These are phyloP conservation scores for Drosophila eohydei DNA, from an alignment of 2,888 invertebrate genomes.

Conservation along the genomic window DNA sequence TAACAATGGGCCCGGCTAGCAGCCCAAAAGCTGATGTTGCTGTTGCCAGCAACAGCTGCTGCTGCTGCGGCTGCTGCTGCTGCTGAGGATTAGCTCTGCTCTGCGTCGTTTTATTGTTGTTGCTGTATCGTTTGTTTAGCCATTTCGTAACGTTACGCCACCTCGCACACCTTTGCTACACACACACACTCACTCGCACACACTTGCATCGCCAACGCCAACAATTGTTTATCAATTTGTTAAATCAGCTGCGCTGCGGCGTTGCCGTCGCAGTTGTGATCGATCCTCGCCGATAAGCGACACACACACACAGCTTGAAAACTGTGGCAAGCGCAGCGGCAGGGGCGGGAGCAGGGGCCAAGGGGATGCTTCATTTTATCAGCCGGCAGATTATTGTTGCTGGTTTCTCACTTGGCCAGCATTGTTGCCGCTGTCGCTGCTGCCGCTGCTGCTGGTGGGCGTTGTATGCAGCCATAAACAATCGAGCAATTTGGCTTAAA, in stretches of 20 bases:
- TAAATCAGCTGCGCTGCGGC: conserved; percentile 73
- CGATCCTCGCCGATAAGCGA: conserved; percentile 78
- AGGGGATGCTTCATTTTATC: conserved; percentile 60
- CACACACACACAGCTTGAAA: conserved; percentile 40
- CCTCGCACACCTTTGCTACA: conserved; percentile 39
- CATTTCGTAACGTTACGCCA: conserved; percentile 78
- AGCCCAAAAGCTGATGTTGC: conserved; percentile 38
- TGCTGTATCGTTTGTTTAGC: conserved; percentile 76
- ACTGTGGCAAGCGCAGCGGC: neutral
- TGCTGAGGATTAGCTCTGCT: conserved; percentile 59
- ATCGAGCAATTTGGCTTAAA: conserved; percentile 80
- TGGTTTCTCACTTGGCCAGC: conserved; percentile 78
- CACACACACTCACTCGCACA: conserved; percentile 26
- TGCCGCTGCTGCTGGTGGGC: conserved; percentile 68
- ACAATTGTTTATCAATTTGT: conserved; percentile 82
- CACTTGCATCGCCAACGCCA: conserved; percentile 69
- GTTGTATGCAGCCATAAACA: conserved; percentile 81
- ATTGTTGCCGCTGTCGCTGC: conserved; percentile 41
- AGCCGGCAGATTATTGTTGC: conserved; percentile 79
- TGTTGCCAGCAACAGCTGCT: conserved; percentile 50
- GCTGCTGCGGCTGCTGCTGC: conserved; percentile 52
- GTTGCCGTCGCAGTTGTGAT: conserved; percentile 62
- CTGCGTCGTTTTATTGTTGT: conserved; percentile 65
- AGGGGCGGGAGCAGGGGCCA: neutral
- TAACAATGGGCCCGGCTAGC: conserved; percentile 70